Base-by-base conservation (phyloP, 2,888 invertebrate genomes). In the Cephalotes varians region DNA sequence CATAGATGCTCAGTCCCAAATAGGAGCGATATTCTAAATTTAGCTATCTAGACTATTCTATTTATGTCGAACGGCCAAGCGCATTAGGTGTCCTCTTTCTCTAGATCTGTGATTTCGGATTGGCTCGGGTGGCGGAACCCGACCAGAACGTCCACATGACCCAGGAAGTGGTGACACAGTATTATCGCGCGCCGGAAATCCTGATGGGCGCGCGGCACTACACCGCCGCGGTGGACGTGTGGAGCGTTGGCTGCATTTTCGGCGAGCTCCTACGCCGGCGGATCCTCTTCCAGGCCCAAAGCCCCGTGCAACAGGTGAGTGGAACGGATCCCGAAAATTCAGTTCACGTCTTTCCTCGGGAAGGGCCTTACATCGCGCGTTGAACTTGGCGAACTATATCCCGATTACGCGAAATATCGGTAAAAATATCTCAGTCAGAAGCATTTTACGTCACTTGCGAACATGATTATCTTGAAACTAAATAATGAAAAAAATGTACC, bases 231-330 rank as follows among this genome's bases (percentile, higher is more conserved):
- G 98, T 99, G 64, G 99, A 99, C 95, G 98, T 99, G 77, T 99
- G 99, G 99, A 99, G 99, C 60, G 99, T 99, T 64, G 99, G 99
- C 65, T 99, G 99, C 95, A 99, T 99, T 95, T 99, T 99, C 94
- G 99, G 99, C 54, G 99, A 99, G 95, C 96, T 99, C 84, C 96
- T 99, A 69, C 98, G 99, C 82, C 96, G 99, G 87, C 96, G 99
- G 92, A 99, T 99, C 91, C 96, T 99, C 89, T 99, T 99, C 96
- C 99, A 99, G 95, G 99, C 99, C 58, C 98, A 99, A 95, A 99
- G 98, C 95, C 99, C 99, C 25, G 98, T 99, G 88, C 99, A 99
- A 95, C 98, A 98, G 96, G 97, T 98, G 91, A 92, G 89, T 73
- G 10, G 7, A 1, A 31, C 15, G 62, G 28, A 31, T 2, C 40